Base-by-base conservation (phyloP, 2,797 vertebrate genomes). In the Ibycter americanus region DNA sequence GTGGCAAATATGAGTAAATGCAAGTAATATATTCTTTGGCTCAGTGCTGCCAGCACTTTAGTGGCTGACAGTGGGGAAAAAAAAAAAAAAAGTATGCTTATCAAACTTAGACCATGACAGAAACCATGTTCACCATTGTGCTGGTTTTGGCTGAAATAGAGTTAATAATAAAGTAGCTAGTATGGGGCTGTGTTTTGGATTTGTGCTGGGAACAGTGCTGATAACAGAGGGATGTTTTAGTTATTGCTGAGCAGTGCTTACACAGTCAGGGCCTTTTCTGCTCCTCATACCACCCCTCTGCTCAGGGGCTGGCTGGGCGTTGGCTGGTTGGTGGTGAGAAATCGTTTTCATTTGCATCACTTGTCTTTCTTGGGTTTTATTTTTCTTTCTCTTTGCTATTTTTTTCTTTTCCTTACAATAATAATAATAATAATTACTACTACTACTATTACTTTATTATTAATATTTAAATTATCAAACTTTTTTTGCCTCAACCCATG, bases 1-100 rank as follows among this genome's bases (percentile, higher is more conserved):
- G 76, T 78, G 63, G 38, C 20, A 93, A 96, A 94, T 92, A 94
- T 54, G n/a, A 93, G 44, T 91, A 93, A 96, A 78, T 89, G 71
- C 49, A 93, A 91, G 83, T 56, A 78, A 23, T 66, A 29, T 25
- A 81, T 91, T 90, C 54, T 67, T 65, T 15, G 12, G 17, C 70
- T 96, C 66, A 87, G 44, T 52, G 21, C 32, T 91, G 51, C 54
- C 78, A 91, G 44, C 31, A 61, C 56, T 89, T 92, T 13, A 62
- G 34, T 26, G 34, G 25, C 29, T 88, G 67, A 46, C 8, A 23
- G 38, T 17, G 25, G 74, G 82, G 23, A 52, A 42, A 42, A 42
- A 42, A 40, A 40, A 72, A 73, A 54, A 18, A 18, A 32, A 78
- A 56, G 1, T 56, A 23, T 31, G 29, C 14, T 83, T 79, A 47